Conservation (phyloP, 2,797 vertebrate species). For the Mastacembelus armatus region DNA sequence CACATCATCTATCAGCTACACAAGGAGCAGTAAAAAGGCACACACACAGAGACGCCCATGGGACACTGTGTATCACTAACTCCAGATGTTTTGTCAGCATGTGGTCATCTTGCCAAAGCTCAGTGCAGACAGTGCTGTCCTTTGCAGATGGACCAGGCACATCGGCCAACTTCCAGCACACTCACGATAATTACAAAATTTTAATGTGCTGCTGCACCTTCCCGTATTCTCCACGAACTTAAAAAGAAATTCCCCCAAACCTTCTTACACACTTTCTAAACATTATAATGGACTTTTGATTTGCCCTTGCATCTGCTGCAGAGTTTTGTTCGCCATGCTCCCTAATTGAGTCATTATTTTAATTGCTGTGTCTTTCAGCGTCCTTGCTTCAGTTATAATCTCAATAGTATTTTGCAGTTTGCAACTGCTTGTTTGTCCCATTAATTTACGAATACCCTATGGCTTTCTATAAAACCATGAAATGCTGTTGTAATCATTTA, state of each 20-base stretch:
- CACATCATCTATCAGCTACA: constrained; percentile 34
- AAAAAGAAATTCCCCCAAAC: background rate
- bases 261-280: constrained; percentile 18
- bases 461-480: background rate
- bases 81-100: constrained; percentile 64
- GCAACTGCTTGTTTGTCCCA: constrained; percentile 7
- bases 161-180: constrained; percentile 1
- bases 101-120: constrained; percentile 29
- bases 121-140: constrained; percentile 22
- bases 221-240: background rate
- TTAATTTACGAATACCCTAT: background rate
- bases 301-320: constrained; percentile 16
- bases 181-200: constrained; percentile 29
- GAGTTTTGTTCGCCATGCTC: background rate
- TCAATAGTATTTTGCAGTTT: constrained; percentile 12
- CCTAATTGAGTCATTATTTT: constrained; percentile 15
- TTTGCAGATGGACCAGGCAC: constrained; percentile 10
- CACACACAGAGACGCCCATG: constrained; percentile 9
- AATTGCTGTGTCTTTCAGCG: constrained; percentile 18
- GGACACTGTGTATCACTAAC: constrained; percentile 28
- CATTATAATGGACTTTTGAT: constrained; percentile 17
- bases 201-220: constrained; percentile 26
- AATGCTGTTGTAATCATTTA: constrained; percentile 3
- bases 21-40: constrained; percentile 11
- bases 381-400: constrained; percentile 13